These are phyloP conservation scores for Octodonta nipae DNA, from an alignment of 2,888 invertebrate species.

Conservation along the genomic window DNA sequence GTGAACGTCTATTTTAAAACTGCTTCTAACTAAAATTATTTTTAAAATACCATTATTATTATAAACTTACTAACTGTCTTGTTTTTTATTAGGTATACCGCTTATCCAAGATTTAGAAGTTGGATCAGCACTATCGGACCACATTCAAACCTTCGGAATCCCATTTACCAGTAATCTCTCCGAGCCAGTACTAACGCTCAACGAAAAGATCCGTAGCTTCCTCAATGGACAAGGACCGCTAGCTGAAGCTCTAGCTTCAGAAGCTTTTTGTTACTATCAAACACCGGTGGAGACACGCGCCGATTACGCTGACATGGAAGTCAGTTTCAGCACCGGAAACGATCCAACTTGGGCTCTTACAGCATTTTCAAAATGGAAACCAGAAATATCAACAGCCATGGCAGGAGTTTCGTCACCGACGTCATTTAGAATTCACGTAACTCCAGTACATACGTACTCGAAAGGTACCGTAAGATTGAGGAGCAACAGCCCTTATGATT, in stretches of 20 bases:
- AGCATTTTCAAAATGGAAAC: constrained; percentile 5
- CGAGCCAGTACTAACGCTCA: constrained; percentile 12
- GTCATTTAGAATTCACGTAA: constrained; percentile 14
- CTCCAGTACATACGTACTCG: constrained; percentile 21
- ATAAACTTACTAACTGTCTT: not conserved
- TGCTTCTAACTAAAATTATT: no score
- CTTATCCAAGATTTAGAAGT: constrained; percentile 51
- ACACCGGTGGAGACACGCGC: constrained; percentile 7
- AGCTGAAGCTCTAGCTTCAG: constrained; percentile 6
- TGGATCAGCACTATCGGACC: constrained; percentile 65
- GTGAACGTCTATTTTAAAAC: no score
- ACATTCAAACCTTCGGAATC: constrained; percentile 54
- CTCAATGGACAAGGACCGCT: constrained; percentile 12
- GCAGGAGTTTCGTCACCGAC: constrained; percentile 5
- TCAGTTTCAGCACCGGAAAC: constrained; percentile 9
- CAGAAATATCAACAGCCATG: constrained; percentile 3
- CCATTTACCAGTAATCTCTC: constrained; percentile 55
- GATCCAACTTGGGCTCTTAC: constrained; percentile 5
- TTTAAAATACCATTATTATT: no score
- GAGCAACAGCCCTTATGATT: constrained; percentile 14
- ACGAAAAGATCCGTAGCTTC: constrained; percentile 40
- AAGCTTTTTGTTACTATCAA: constrained; percentile 10
- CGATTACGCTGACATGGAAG: constrained; percentile 11
- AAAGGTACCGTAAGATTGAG: constrained; percentile 47
- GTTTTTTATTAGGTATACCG: constrained; percentile 32